phyloP scores from a whole-genome alignment of 2,888 invertebrate species.

The Agapostemon virescens region DNA sequence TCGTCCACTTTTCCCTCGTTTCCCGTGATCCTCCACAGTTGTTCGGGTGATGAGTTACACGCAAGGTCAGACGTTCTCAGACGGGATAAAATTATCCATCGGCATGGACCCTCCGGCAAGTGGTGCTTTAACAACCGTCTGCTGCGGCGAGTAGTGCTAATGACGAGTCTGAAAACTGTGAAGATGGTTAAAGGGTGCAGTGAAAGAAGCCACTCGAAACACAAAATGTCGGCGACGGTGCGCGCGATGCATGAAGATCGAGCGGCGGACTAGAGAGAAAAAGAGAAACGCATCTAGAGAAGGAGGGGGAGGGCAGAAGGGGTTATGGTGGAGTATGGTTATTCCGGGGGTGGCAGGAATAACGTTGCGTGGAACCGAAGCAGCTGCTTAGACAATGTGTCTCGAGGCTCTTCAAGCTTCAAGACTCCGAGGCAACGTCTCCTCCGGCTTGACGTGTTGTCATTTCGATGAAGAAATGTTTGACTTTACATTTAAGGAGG shows the following conservation, averaged over 20 bases:
- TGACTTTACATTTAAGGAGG: constrained; percentile 2
- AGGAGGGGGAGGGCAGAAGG: neutral
- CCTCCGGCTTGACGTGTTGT: constrained; percentile 11
- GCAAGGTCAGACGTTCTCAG: constrained; percentile 47
- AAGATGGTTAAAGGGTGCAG: constrained; percentile 58
- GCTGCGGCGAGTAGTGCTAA: constrained; percentile 63
- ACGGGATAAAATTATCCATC: constrained; percentile 56
- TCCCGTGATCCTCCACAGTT: neutral
- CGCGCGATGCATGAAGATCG: constrained; percentile 46
- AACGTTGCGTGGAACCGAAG: constrained; percentile 36
- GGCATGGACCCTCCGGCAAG: constrained; percentile 33
- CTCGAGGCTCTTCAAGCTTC: neutral
- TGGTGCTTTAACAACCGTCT: constrained; percentile 57
- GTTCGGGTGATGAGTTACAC: constrained; percentile 11
- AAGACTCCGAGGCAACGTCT: neutral
- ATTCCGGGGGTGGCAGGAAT: constrained; percentile 27
- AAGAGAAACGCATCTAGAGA: neutral
- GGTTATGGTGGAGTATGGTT: too few relatives aligned
- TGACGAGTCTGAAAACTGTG: constrained; percentile 65
- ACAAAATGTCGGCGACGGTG: constrained; percentile 40
- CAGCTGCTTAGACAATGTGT: constrained; percentile 35
- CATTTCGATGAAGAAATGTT: neutral
- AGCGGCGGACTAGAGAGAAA: neutral
- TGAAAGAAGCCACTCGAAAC: constrained; percentile 53
- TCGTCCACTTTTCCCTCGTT: neutral